Conservation (phyloP, 92 coral and sea anemone species). For the Isaurus tuberculatus region DNA sequence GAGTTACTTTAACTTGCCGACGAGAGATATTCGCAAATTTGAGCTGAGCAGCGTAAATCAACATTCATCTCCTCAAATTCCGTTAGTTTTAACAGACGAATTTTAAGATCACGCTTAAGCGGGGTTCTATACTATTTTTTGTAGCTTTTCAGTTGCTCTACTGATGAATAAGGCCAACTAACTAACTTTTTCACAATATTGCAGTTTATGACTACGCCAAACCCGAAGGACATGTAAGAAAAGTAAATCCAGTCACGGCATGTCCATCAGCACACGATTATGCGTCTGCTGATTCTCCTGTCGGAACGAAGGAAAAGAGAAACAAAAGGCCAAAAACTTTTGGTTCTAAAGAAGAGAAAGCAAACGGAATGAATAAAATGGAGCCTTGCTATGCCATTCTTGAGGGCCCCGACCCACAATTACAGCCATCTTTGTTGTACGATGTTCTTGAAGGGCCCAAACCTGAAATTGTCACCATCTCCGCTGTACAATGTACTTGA, state of each 20-base stretch:
- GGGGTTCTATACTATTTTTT: too few species aligned
- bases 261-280: neutral
- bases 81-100: too few species aligned
- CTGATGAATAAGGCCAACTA: too few species aligned
- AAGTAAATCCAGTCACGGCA: neutral
- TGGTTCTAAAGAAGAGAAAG: neutral
- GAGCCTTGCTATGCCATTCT: conserved; percentile 2
- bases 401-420: conserved; percentile 3
- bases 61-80: too few species aligned
- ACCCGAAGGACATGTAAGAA: neutral
- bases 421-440: neutral
- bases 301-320: neutral
- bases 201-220: conserved; percentile 13
- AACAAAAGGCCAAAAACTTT: neutral
- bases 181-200: neutral
- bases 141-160: too few species aligned
- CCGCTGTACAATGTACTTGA: too few species aligned
- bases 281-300: neutral
- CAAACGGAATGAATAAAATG: neutral
- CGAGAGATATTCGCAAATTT: too few species aligned
- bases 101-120: too few species aligned
- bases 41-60: too few species aligned
- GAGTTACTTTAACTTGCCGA: too few species aligned
- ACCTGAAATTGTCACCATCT: neutral
- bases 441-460: neutral